phyloP scores from a whole-genome alignment of 2,888 invertebrate species.

The Cistogaster globosa region DNA sequence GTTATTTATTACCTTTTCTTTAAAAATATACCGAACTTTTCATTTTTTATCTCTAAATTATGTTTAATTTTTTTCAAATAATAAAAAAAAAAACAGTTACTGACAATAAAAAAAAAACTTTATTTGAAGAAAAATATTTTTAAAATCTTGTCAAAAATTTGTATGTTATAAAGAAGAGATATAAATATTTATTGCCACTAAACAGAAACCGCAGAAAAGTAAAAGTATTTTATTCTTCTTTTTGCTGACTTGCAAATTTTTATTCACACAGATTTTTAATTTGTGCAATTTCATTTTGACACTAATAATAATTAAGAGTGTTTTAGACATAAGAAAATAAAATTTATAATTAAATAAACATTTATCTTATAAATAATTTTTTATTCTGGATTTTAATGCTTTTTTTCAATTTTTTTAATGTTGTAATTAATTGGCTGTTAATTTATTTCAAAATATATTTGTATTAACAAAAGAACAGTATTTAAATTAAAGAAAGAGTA shows the following conservation, averaged over 20 bases:
- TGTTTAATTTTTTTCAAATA: background rate
- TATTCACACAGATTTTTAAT: slow-evolving; percentile 24
- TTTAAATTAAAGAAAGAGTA: background rate
- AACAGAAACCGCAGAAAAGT: slow-evolving; percentile 52
- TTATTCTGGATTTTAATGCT: too few relatives aligned
- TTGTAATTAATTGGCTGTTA: slow-evolving; percentile 1
- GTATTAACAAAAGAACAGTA: slow-evolving; percentile 4
- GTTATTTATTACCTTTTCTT: too few relatives aligned
- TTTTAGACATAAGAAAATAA: background rate
- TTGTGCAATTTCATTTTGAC: slow-evolving; percentile 66
- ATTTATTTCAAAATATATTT: slow-evolving; percentile 5
- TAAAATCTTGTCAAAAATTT: slow-evolving; percentile 34
- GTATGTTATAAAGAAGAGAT: background rate
- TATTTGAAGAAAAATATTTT: background rate
- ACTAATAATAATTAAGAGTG: slow-evolving; percentile 42
- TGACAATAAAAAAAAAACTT: background rate
- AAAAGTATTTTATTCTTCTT: slow-evolving; percentile 50
- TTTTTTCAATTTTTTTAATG: background rate
- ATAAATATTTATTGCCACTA: slow-evolving; percentile 20
- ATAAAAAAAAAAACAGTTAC: background rate
- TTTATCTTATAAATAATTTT: too few relatives aligned
- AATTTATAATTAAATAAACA: too few relatives aligned
- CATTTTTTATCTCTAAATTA: background rate
- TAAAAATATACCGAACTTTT: background rate
- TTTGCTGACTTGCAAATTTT: slow-evolving; percentile 16